Evolutionary conservation across 2,113 vertebrate species (phyloP).

Genomic region (Amphiprion percula): DNA sequence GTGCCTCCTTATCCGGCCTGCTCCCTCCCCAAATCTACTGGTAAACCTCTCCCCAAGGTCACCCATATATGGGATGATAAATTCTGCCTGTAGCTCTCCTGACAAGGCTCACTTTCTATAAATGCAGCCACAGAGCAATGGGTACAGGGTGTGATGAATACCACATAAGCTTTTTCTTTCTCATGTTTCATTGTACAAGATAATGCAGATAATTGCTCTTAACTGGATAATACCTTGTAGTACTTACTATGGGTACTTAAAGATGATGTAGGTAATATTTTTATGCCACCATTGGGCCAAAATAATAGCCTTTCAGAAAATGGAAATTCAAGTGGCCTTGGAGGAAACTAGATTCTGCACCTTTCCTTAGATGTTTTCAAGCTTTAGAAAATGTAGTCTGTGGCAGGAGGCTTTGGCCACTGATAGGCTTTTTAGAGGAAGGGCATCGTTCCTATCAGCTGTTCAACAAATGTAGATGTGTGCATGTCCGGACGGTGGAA

Average conservation of each 20-base stretch:
- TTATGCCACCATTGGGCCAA: no score
- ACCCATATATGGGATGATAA: constrained; percentile 67
- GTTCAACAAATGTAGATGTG: no score
- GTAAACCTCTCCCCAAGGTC: constrained; percentile 78
- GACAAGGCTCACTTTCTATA: constrained; percentile 63
- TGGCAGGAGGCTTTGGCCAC: no score
- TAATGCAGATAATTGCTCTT: constrained; percentile 23
- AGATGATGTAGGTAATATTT: no score
- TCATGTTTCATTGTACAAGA: not conserved
- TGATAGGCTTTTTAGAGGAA: no score
- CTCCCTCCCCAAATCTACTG: constrained; percentile 55
- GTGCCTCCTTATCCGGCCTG: constrained; percentile 30
- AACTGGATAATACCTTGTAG: constrained; percentile 7
- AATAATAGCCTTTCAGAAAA: no score
- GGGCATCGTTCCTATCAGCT: no score
- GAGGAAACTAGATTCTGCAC: no score
- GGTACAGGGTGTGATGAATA: constrained; percentile 3
- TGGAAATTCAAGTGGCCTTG: no score
- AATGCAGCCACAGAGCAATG: constrained; percentile 27
- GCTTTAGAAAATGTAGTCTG: no score
- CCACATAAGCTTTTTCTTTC: not conserved
- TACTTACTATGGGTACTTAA: not conserved
- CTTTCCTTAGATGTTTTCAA: no score
- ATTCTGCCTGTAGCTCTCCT: constrained; percentile 71
- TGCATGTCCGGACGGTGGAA: no score